Conservation (phyloP, 2,888 invertebrate species). For the Erpobdella octoculata region DNA sequence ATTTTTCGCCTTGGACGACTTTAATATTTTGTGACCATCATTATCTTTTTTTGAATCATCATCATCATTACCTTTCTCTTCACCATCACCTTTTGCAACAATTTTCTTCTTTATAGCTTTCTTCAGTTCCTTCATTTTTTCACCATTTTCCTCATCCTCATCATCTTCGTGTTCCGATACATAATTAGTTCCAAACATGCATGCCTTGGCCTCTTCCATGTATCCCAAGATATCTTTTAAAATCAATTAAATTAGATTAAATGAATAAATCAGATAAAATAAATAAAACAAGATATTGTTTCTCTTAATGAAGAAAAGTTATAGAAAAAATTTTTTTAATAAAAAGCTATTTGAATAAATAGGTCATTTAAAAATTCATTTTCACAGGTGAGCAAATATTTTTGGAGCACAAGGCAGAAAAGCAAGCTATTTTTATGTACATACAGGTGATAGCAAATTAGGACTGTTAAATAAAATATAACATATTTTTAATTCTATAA, state of each 20-base stretch:
- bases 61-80: background rate
- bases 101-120: background rate
- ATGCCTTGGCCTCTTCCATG: constrained; percentile 7
- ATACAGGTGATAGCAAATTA: no score
- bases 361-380: no score
- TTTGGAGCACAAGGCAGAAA: no score
- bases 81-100: background rate
- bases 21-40: background rate
- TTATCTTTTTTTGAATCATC: background rate
- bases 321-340: no score
- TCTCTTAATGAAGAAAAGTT: background rate
- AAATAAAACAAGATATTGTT: background rate
- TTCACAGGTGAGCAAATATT: no score
- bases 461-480: no score
- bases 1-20: background rate
- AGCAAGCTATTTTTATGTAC: no score
- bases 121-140: background rate
- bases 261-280: background rate
- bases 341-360: no score
- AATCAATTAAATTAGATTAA: background rate
- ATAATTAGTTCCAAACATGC: background rate
- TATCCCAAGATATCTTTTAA: background rate
- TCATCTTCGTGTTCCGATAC: background rate
- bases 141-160: constrained; percentile 11
- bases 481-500: no score